Evolutionary conservation across 2,888 invertebrate genomes (phyloP), one percentile per base, ranked within the genome.

Genomic region (Epistrophe eligans): DNA sequence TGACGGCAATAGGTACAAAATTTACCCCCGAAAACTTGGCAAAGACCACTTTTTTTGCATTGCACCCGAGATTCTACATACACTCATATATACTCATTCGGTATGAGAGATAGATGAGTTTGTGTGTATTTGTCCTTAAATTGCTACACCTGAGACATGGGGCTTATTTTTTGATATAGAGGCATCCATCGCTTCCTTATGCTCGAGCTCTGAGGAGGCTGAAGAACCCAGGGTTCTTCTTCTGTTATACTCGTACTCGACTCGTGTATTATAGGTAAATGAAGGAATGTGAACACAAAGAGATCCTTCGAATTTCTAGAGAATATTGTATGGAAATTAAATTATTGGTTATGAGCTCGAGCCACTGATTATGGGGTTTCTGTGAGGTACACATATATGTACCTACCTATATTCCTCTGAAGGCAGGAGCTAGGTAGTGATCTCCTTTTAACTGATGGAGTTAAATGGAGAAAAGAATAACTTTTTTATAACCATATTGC

Each of bases 81-180:
- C 24, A 55, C 79, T 24, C 77, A 48, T n/a, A n/a, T n/a, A n/a
- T n/a, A n/a, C n/a, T n/a, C n/a, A n/a, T n/a, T n/a, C n/a, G n/a
- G n/a, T n/a, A n/a, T n/a, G n/a, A n/a, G n/a, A n/a, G n/a, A n/a
- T n/a, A n/a, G 9, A 13, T 8, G 66, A 6, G 58, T 58, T 62
- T 32, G 83, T 74, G 70, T 71, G 64, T 71, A 58, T 77, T 50
- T 71, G 87, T 76, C 87, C 50, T 84, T 84, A 82, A 84, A 88
- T 88, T 88, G 88, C 88, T 88, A 84, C 88, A 88, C 88, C 88
- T 88, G 88, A 84, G 88, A 88, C 88, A 88, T 84, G 79, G 84
- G 80, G 84, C 79, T 84, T 88, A 84, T 84, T 84, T 88, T 88
- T 84, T 88, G 88, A 88, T 88, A 88, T 88, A 88, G 88, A 84